Conservation (phyloP, 1,140 invertebrate genomes). For the Myzus persicae region DNA sequence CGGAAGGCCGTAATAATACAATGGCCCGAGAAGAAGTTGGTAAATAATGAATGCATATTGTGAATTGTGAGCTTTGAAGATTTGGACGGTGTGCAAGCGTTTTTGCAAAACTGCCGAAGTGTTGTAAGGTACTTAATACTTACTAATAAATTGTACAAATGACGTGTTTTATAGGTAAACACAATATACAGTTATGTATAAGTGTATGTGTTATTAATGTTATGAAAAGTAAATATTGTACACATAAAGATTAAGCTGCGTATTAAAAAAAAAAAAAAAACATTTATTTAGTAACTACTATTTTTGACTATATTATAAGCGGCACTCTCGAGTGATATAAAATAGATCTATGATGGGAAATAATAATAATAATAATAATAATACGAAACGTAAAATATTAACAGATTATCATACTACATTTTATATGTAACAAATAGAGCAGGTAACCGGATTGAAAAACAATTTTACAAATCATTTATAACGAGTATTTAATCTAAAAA, state of each 20-base stretch:
- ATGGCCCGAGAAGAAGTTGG: neutral
- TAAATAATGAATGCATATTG: neutral
- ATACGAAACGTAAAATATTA: neutral
- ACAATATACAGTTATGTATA: neutral
- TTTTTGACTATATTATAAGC: neutral
- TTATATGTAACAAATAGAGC: neutral
- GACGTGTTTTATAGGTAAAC: neutral
- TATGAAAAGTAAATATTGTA: neutral
- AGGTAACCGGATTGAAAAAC: neutral
- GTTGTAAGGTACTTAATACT: neutral
- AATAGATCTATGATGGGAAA: too few relatives aligned
- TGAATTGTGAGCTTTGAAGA: neutral
- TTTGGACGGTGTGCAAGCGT: neutral
- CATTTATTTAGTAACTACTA: neutral
- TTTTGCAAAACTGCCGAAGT: neutral
- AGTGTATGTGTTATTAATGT: neutral
- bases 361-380: neutral
- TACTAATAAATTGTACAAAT: neutral
- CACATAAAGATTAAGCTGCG: neutral
- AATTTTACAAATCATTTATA: neutral
- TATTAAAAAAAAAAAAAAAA: neutral
- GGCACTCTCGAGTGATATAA: neutral
- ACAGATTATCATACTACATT: too few relatives aligned
- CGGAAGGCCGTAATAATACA: neutral
- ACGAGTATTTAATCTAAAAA: neutral